Base-by-base conservation (phyloP, 2,888 invertebrate species). In the Apodemia duryi region DNA sequence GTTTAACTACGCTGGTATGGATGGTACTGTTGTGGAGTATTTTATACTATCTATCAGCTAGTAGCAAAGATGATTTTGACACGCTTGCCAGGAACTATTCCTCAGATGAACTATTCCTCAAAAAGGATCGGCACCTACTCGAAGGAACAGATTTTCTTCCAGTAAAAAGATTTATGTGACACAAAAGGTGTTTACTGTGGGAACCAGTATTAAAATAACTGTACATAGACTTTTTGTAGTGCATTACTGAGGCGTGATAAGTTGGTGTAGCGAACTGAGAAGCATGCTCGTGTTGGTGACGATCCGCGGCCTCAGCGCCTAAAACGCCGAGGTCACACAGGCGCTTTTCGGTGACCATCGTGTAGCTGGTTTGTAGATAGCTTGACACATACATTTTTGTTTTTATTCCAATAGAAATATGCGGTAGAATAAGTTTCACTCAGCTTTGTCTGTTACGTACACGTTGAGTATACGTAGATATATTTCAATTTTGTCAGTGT, bases 241-340 rank as follows among this genome's bases (percentile, higher is more conserved):
- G 65, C 68, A 70, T 70, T 68, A 72, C 70, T 63, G 67, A 67
- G 64, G 67, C 67, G 66, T 49, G 61, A 29, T 78, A 78, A 77
- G 76, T 74, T 77, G 75, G 83, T 82, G 89, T 86, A 86, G 86
- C 89, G 86, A 89, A 90, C 75, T 74, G 80, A 74, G 69, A 76
- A 75, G 75, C 90, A 87, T 85, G 87, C 83, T 72, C 79, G 70
- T 74, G 76, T 82, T 83, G 87, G 84, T 83, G 87, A 79, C 82
- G 80, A 78, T 77, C 78, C 75, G 76, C 72, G 77, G 77, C 75
- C 75, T 70, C 75, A 77, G 85, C 86, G 85, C 88, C 87, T 85
- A 80, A 77, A 78, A 80, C 81, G 77, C 80, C 72, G 83, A 82
- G 87, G 84, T 87, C 84, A 80, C 70, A 70, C 71, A 67, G 73